These are phyloP conservation scores for Lysiphlebus fabarum DNA, from an alignment of 1,140 invertebrate genomes.

Conservation along the genomic window DNA sequence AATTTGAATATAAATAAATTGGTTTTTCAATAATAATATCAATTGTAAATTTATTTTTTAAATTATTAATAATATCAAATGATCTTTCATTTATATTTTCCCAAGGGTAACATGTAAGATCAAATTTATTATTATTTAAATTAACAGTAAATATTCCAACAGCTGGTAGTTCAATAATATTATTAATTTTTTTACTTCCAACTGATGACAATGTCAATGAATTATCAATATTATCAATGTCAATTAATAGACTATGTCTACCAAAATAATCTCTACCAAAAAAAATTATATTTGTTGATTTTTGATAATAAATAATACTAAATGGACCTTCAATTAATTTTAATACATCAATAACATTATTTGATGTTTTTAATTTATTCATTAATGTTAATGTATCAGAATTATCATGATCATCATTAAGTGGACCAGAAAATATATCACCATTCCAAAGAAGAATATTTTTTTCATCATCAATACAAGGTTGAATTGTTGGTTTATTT, in stretches of 20 bases:
- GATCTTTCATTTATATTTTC: constrained; percentile 26
- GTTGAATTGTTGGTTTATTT: constrained; percentile 57
- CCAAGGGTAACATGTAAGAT: constrained; percentile 51
- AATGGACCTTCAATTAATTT: constrained; percentile 74
- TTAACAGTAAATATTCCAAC: constrained; percentile 66
- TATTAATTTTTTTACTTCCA: too few species aligned
- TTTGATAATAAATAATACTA: constrained; percentile 77
- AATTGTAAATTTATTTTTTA: too few species aligned
- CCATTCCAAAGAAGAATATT: constrained; percentile 78
- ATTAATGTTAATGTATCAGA: constrained; percentile 53
- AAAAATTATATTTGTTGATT: constrained; percentile 62
- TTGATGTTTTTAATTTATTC: constrained; percentile 38
- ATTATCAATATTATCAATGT: constrained; percentile 24
- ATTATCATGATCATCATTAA: constrained; percentile 38
- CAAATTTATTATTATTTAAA: constrained; percentile 50
- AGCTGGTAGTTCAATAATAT: constrained; percentile 66
- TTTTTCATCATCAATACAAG: constrained; percentile 55
- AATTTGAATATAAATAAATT: too few species aligned
- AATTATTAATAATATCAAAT: too few species aligned
- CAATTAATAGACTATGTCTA: constrained; percentile 75
- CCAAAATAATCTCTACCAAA: constrained; percentile 86
- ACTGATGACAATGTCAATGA: too few species aligned
- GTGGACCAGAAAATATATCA: constrained; percentile 66
- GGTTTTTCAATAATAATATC: too few species aligned
- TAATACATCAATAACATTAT: constrained; percentile 53